Percentiles rank a stretch among this genome's conserved stretches.
These are phyloP conservation scores for Panthera leo DNA, from an alignment of 2,113 vertebrate genomes.

Conservation along the genomic window DNA sequence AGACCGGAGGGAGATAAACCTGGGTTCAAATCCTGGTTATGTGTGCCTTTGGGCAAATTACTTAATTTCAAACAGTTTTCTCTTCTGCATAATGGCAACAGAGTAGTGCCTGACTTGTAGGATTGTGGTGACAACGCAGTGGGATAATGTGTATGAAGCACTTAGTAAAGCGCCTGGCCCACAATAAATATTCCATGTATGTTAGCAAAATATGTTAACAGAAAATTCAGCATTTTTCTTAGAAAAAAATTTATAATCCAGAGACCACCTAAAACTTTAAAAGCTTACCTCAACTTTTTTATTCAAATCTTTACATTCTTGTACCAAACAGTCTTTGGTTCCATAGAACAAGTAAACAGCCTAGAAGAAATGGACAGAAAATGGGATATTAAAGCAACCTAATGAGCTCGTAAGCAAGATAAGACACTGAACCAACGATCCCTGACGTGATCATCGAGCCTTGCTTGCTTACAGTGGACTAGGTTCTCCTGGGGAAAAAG, in stretches of 20 bases:
- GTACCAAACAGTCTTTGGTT: slow-evolving; percentile 98
- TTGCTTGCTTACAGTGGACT: rapidly evolving
- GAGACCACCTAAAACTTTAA: slow-evolving; percentile 33
- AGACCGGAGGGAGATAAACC: not conserved
- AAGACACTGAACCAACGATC: not conserved
- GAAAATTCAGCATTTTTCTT: slow-evolving; percentile 24
- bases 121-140: not conserved
- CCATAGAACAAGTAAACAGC: slow-evolving; percentile 98
- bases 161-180: not conserved
- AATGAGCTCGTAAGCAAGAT: not conserved
- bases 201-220: not conserved
- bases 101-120: not conserved
- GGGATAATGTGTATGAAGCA: not conserved
- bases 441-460: rapidly evolving
- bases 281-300: slow-evolving; percentile 96
- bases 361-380: slow-evolving; percentile 82
- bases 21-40: not conserved
- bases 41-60: not conserved
- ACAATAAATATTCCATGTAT: not conserved
- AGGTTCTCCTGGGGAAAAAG: not conserved
- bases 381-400: not conserved
- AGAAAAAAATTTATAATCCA: not conserved
- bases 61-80: not conserved
- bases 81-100: not conserved
- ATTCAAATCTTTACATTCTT: slow-evolving; percentile 98